Percentiles rank a stretch among this genome's conserved stretches.
These are phyloP conservation scores for Caenorhabditis sulstoni DNA, from an alignment of 2,888 invertebrate genomes.

Conservation along the genomic window DNA sequence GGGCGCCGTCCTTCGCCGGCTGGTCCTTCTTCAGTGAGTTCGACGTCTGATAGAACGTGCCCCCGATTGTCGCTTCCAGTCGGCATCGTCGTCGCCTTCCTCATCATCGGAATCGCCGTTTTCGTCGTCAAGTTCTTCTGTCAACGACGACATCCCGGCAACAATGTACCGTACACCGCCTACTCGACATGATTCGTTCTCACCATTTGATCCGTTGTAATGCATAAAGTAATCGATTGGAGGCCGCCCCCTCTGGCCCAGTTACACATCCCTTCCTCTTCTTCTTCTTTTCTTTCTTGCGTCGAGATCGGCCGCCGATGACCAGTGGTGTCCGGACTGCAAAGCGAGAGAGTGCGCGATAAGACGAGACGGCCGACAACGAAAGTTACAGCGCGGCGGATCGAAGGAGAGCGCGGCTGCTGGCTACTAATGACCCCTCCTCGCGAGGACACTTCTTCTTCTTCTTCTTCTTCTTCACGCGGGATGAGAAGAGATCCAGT, in stretches of 20 bases:
- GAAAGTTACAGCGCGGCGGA: conserved; percentile 60
- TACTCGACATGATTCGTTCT: conserved; percentile 14
- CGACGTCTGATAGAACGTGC: not conserved
- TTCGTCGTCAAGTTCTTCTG: conserved; percentile 36
- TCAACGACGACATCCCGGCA: conserved; percentile 21
- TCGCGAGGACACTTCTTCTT: conserved; percentile 11
- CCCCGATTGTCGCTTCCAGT: conserved; percentile 38
- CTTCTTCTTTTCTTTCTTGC: not conserved
- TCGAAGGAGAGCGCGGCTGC: conserved; percentile 6
- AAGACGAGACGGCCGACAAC: conserved; percentile 24
- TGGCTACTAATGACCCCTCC: conserved; percentile 35
- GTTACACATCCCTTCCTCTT: not conserved
- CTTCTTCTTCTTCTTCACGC: not conserved
- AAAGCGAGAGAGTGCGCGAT: conserved; percentile 25
- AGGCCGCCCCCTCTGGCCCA: conserved; percentile 1
- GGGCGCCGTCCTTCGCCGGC: conserved; percentile 47
- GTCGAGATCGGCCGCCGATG: conserved; percentile 9
- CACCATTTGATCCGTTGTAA: conserved; percentile 10
- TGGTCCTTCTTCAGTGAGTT: conserved; percentile 57
- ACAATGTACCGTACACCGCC: conserved; percentile 45
- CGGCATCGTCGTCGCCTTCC: conserved; percentile 45
- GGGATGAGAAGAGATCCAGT: not conserved
- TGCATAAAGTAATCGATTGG: conserved; percentile 21
- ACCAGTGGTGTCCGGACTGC: conserved; percentile 43
- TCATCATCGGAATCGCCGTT: conserved; percentile 37